Evolutionary conservation across 2,888 invertebrate species (phyloP), one percentile per base, ranked within the genome.

Genomic region (Limnephilus auricula): DNA sequence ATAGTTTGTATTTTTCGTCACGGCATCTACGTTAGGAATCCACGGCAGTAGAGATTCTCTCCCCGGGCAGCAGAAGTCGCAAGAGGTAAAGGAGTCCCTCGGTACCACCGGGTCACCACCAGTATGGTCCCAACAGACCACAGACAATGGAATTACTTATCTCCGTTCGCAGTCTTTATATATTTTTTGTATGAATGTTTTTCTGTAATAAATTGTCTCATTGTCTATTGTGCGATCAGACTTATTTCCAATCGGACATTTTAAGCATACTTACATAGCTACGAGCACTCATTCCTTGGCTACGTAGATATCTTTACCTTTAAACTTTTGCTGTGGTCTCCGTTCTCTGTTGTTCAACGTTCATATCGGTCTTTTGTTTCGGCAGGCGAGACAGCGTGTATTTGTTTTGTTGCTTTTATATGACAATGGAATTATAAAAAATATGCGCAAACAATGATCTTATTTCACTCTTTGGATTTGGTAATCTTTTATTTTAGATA

Each of bases 191-290:
- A 92, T 92, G 91, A 92, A 92, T 91, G 89, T 91, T 92, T 93
- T 92, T 92, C 90, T 79, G 92, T 92, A 93, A 93, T 93, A 93
- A 92, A 93, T 93, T 92, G 92, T 92, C 93, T 92, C 93, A 93
- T 93, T 93, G 93, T 93, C 93, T 93, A 93, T 93, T 92, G 93
- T 93, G 88, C 85, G 92, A 93, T 92, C 91, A 90, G 91, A 65
- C 89, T 91, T 93, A 93, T 93, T 92, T 92, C 89, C 90, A 91
- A 92, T 93, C 91, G 92, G 31, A 88, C 91, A 92, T 93, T 92
- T 92, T 92, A 84, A 88, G 80, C 89, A 86, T 89, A 84, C 89
- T 86, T 89, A 91, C 83, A 25, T 65, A 65, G 65, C 25, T 65
- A 65, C 65, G 65, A 89, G 45, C 65, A 89, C 89, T 83, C 89